Percentiles rank a stretch among this genome's conserved stretches.
Conservation (phyloP, 1,140 invertebrate species). For the Aphaenogaster ashmeadi region DNA sequence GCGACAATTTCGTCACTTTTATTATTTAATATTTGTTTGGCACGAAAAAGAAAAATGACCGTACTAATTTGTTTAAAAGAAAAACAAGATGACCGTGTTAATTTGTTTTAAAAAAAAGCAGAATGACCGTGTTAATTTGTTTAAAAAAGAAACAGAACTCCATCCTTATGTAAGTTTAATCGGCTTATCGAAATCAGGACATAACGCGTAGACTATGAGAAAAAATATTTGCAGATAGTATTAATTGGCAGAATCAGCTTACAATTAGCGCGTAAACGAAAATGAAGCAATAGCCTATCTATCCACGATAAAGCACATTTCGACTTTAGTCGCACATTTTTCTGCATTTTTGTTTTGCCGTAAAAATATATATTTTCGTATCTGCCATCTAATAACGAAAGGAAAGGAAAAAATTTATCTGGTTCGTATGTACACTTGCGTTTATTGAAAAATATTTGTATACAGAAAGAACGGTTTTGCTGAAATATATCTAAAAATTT, state of each 20-base stretch:
- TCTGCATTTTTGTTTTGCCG: background rate
- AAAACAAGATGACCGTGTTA: background rate
- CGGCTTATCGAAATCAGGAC: background rate
- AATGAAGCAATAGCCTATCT: background rate
- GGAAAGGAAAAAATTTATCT: background rate
- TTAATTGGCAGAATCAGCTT: conserved; percentile 5
- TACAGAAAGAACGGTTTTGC: no score
- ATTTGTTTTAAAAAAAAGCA: conserved; percentile 13
- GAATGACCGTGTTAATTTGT: background rate
- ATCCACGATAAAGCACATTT: background rate
- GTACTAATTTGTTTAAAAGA: no score
- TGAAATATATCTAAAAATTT: no score
- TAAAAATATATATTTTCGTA: background rate
- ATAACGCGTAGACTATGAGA: background rate
- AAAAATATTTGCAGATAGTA: background rate
- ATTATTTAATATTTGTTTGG: background rate
- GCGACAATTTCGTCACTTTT: background rate
- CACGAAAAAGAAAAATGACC: background rate
- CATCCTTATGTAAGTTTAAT: conserved; percentile 4
- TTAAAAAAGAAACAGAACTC: background rate
- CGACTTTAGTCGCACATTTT: background rate
- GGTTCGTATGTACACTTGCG: background rate
- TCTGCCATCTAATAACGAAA: background rate
- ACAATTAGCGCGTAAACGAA: background rate
- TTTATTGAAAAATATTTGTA: conserved; percentile 1